phyloP scores from a whole-genome alignment of 2,888 invertebrate species.

The Callimorpha dominula region DNA sequence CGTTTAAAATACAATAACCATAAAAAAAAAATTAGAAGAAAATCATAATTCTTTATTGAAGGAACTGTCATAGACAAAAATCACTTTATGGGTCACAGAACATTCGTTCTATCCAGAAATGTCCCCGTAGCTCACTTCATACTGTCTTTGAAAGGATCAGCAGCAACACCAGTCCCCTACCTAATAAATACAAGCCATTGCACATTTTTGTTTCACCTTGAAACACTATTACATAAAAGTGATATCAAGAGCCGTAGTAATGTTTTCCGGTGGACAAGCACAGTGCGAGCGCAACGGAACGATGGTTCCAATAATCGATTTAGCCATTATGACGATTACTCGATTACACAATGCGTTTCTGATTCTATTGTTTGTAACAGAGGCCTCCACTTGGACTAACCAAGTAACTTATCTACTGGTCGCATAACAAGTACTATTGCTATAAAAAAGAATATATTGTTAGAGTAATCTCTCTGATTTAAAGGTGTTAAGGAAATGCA shows the following conservation, averaged over 20 bases:
- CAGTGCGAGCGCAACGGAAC: conserved; percentile 56
- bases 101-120: background rate
- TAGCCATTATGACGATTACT: conserved; percentile 60
- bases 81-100: no score
- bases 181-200: background rate
- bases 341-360: conserved; percentile 64
- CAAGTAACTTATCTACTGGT: conserved; percentile 33
- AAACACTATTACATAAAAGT: conserved; percentile 2
- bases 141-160: background rate
- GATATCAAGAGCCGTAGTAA: conserved; percentile 36
- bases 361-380: conserved; percentile 54
- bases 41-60: no score
- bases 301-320: conserved; percentile 59
- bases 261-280: conserved; percentile 50
- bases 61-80: no score
- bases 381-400: conserved; percentile 13
- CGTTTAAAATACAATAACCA: background rate
- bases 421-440: background rate
- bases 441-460: background rate
- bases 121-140: background rate
- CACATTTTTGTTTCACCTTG: background rate
- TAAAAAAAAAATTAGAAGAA: no score
- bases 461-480: no score
- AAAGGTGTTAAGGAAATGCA: no score
- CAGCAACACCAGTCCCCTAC: background rate